Conservation (phyloP, 1,140 invertebrate species). For the Drosophila sp. region DNA sequence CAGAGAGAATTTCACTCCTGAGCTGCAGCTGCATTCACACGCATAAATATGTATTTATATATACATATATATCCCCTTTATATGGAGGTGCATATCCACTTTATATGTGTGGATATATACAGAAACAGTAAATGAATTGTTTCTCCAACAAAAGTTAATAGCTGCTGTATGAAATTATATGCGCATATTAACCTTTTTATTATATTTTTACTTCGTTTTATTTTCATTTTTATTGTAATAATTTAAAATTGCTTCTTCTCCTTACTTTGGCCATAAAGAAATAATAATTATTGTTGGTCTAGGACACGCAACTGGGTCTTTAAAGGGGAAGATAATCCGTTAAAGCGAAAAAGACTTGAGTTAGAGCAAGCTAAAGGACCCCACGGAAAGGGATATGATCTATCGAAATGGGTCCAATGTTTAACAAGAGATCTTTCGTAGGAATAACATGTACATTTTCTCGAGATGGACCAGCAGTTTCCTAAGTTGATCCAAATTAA, state of each 20-base stretch:
- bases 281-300: conserved; percentile 54
- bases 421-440: too few relatives aligned
- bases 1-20: conserved; percentile 7
- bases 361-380: too few relatives aligned
- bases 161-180: conserved; percentile 45
- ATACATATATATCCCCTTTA: neutral
- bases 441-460: too few relatives aligned
- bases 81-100: neutral
- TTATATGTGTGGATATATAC: conserved; percentile 20
- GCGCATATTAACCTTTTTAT: conserved; percentile 34
- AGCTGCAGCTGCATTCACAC: conserved; percentile 22
- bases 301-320: neutral
- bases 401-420: too few relatives aligned
- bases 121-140: conserved; percentile 57
- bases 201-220: conserved; percentile 10
- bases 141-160: conserved; percentile 69
- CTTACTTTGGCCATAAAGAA: conserved; percentile 52
- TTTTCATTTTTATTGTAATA: conserved; percentile 40
- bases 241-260: conserved; percentile 46
- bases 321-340: too few relatives aligned
- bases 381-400: too few relatives aligned
- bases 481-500: too few relatives aligned
- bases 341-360: too few relatives aligned
- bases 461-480: too few relatives aligned
- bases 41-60: neutral